Evolutionary conservation across 37 sponge, comb jelly and placozoan genomes (phyloP).

Genomic region (Geodia barretti): DNA sequence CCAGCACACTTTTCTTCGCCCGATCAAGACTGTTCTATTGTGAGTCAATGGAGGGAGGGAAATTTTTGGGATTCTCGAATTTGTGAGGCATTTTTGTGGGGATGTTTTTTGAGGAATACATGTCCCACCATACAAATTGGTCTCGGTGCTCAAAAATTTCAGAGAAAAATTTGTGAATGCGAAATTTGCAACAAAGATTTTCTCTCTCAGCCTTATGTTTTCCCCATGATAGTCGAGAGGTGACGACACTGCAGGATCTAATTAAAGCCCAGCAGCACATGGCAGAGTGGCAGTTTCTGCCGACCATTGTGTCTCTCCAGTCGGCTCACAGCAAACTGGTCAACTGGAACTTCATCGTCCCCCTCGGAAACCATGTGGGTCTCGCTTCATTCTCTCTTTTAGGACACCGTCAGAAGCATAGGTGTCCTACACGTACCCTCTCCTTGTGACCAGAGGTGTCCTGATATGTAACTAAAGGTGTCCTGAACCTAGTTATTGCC

Average conservation of each 20-base stretch:
- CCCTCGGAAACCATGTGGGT: constrained; percentile 20
- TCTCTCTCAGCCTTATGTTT: constrained; percentile 3
- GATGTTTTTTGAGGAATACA: too few relatives aligned
- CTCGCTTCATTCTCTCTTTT: too few relatives aligned
- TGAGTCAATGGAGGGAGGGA: not conserved
- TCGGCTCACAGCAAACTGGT: constrained; percentile 29
- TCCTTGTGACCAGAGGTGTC: too few relatives aligned
- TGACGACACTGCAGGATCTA: constrained; percentile 28
- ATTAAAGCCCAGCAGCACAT: constrained; percentile 40
- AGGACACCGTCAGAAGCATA: too few relatives aligned
- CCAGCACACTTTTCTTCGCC: constrained; percentile 48
- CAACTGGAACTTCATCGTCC: constrained; percentile 30
- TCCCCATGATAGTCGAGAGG: constrained; percentile 23
- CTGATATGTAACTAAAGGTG: too few relatives aligned
- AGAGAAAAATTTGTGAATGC: too few relatives aligned
- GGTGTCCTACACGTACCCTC: too few relatives aligned
- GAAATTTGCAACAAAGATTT: too few relatives aligned
- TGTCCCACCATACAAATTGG: too few relatives aligned
- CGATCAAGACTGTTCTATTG: constrained; percentile 19
- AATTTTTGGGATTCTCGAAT: too few relatives aligned
- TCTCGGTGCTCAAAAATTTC: too few relatives aligned
- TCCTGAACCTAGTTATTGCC: not conserved
- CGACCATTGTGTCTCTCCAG: constrained; percentile 47
- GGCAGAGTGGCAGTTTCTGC: constrained; percentile 68
- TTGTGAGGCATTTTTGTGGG: too few relatives aligned